Evolutionary conservation across 2,113 vertebrate species (phyloP).

Genomic region (Cyanistes caeruleus): DNA sequence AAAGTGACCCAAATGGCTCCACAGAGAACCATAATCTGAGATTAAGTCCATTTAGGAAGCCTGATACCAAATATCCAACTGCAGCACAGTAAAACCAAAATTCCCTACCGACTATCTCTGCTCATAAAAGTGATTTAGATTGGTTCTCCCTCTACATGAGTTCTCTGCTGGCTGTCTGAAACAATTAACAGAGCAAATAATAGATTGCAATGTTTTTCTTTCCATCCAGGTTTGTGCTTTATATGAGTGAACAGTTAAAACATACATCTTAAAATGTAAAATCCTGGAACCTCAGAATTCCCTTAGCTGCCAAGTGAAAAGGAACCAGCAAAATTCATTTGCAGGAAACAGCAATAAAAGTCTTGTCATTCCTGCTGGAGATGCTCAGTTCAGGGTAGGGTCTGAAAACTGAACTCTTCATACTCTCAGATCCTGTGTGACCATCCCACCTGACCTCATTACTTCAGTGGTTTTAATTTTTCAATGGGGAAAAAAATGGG

Average conservation of each 20-base stretch:
- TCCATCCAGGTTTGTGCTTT: conserved; percentile 26
- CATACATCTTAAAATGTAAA: background rate
- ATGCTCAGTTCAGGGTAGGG: background rate
- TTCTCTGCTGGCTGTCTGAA: conserved; percentile 25
- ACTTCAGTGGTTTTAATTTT: background rate
- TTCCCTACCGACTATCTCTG: conserved; percentile 19
- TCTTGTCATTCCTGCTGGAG: background rate
- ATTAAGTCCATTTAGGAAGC: conserved; percentile 51
- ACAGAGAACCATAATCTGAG: conserved; percentile 49
- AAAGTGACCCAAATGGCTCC: conserved; percentile 14
- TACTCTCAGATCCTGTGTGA: background rate
- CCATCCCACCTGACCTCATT: background rate
- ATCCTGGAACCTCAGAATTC: background rate
- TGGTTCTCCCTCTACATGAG: background rate
- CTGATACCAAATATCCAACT: conserved; percentile 40
- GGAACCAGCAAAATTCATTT: background rate
- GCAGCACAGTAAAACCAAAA: conserved; percentile 40
- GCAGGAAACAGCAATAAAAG: background rate
- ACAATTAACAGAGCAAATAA: conserved; percentile 63
- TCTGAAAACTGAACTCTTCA: background rate
- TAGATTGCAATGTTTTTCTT: conserved; percentile 22
- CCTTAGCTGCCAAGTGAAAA: background rate
- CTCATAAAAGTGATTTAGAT: conserved; percentile 64
- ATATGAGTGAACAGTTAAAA: background rate
- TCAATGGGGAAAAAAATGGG: background rate